These are phyloP conservation scores for Scaeva pyrastri DNA, from an alignment of 2,888 invertebrate genomes.

Conservation along the genomic window DNA sequence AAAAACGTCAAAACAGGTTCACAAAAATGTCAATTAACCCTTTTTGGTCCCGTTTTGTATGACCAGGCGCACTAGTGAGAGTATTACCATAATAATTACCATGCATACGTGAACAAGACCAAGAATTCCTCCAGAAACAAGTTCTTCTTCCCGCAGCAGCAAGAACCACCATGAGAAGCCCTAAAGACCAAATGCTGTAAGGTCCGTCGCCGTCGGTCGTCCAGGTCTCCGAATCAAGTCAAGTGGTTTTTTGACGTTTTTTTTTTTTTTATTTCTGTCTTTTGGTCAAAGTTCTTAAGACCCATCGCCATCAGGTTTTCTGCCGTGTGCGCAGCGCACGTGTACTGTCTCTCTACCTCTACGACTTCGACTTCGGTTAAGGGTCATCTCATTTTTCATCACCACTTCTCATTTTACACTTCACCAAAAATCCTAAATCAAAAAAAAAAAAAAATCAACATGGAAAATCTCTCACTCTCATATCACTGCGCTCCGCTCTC, in stretches of 20 bases:
- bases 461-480: slow-evolving; percentile 24
- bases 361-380: too few relatives aligned
- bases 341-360: slow-evolving; percentile 38
- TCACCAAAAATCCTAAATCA: slow-evolving; percentile 27
- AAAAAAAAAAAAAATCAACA: not conserved
- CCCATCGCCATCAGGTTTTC: slow-evolving; percentile 8
- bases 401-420: slow-evolving; percentile 53
- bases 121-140: slow-evolving; percentile 48
- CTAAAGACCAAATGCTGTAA: not conserved
- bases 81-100: slow-evolving; percentile 37
- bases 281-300: slow-evolving; percentile 2
- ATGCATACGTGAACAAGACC: slow-evolving; percentile 23
- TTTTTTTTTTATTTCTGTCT: not conserved
- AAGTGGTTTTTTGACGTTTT: slow-evolving; percentile 36
- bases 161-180: slow-evolving; percentile 9
- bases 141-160: slow-evolving; percentile 29
- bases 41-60: slow-evolving; percentile 63
- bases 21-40: slow-evolving; percentile 62
- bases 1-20: slow-evolving; percentile 57
- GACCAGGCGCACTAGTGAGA: slow-evolving; percentile 61
- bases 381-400: slow-evolving; percentile 36
- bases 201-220: not conserved
- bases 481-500: not conserved
- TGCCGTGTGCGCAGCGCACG: slow-evolving; percentile 71
- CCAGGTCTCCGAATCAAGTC: slow-evolving; percentile 3